Evolutionary conservation across 2,113 vertebrate species (phyloP).

Genomic region (Nothoprocta perdicaria): DNA sequence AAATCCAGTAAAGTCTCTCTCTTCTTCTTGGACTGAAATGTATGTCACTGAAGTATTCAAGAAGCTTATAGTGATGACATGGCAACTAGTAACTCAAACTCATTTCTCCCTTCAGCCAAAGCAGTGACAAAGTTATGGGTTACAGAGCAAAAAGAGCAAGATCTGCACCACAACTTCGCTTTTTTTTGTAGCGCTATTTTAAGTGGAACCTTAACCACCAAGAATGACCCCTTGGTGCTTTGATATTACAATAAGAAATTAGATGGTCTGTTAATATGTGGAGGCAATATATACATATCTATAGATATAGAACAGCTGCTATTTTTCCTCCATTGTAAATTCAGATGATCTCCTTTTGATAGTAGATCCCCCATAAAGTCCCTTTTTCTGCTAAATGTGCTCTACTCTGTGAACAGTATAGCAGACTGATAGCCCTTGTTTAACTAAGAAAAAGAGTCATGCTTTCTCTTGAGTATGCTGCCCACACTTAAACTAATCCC

Average conservation of each 20-base stretch:
- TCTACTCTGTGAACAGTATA: background rate
- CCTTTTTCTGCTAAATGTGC: rapidly evolving
- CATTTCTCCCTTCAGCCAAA: background rate
- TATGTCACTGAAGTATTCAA: background rate
- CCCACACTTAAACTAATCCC: background rate
- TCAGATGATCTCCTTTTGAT: rapidly evolving
- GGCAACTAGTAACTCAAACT: background rate
- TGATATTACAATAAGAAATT: no score
- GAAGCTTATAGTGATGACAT: background rate
- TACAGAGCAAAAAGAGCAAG: background rate
- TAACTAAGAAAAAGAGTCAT: background rate
- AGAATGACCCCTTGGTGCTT: background rate
- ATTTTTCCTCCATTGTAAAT: background rate
- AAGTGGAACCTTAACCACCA: background rate
- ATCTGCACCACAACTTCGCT: background rate
- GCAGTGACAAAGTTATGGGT: background rate
- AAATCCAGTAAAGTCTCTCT: constrained; percentile 1
- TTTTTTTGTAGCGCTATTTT: background rate
- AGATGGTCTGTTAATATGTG: background rate
- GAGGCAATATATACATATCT: background rate
- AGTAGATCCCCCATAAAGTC: background rate
- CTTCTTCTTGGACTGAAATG: background rate
- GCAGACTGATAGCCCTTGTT: background rate
- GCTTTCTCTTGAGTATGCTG: background rate
- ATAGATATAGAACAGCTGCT: background rate